These are phyloP conservation scores for Stigmatopora nigra DNA, from an alignment of 2,113 vertebrate species.

Conservation along the genomic window DNA sequence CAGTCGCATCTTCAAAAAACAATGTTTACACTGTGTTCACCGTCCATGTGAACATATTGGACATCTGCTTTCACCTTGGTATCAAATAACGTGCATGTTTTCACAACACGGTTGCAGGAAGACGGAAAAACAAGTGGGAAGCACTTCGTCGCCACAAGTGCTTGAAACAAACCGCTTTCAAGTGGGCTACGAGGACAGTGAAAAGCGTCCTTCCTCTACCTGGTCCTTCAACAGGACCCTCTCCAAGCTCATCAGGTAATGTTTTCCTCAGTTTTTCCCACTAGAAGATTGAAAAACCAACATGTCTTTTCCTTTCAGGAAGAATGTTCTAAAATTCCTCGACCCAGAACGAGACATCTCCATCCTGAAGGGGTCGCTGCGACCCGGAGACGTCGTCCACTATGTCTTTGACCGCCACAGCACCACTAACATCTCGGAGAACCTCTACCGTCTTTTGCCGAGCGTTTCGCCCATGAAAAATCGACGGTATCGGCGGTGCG, in stretches of 20 bases:
- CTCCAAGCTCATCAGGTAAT: conserved; percentile 66
- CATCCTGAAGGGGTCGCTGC: conserved; percentile 87
- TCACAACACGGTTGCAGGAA: conserved; percentile 47
- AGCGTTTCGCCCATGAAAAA: conserved; percentile 83
- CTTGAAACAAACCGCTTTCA: background rate
- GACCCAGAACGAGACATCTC: conserved; percentile 94
- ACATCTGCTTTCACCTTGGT: background rate
- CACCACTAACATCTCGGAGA: conserved; percentile 90
- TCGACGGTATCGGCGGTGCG: conserved; percentile 82
- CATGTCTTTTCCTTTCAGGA: conserved; percentile 64
- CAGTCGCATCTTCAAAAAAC: no score
- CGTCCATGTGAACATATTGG: conserved; percentile 2
- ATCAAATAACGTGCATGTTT: background rate
- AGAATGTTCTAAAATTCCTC: conserved; percentile 87
- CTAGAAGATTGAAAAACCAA: background rate
- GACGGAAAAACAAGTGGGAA: conserved; percentile 21
- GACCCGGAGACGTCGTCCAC: conserved; percentile 88
- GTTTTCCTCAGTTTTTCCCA: background rate
- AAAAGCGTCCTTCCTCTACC: conserved; percentile 27
- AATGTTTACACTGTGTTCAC: no score
- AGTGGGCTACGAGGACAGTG: conserved; percentile 21
- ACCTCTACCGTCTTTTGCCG: conserved; percentile 88
- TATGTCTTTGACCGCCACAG: conserved; percentile 93
- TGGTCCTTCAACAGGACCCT: conserved; percentile 71
- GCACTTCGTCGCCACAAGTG: conserved; percentile 24